phyloP scores from a whole-genome alignment of 2,797 vertebrate genomes.

The Todus mexicanus region DNA sequence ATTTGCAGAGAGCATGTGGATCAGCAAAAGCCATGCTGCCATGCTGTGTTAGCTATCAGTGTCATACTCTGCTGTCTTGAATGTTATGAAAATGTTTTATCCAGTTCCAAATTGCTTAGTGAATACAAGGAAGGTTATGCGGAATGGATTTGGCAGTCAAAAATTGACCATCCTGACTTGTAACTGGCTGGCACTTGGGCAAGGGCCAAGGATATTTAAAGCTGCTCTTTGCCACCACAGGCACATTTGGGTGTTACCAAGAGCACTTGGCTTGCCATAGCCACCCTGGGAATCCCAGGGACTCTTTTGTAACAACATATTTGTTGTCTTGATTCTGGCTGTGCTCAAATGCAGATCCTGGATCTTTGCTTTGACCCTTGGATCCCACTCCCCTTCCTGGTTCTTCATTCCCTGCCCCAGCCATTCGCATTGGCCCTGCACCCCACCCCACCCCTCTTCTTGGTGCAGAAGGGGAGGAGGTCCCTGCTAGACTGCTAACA shows the following conservation, averaged over 20 bases:
- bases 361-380: neutral
- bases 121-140: neutral
- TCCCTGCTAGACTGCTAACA: neutral
- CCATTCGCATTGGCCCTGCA: neutral
- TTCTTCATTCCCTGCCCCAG: neutral
- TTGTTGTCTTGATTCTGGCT: neutral
- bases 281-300: neutral
- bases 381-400: neutral
- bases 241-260: neutral
- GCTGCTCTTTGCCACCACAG: neutral
- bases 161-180: neutral
- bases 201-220: neutral
- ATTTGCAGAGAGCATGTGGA: neutral
- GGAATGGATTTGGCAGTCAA: neutral
- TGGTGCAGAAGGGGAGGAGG: neutral
- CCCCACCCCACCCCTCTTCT: fast-evolving
- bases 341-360: neutral
- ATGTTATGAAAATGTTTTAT: neutral
- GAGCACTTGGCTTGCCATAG: neutral
- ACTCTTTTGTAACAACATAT: neutral
- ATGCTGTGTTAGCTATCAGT: neutral
- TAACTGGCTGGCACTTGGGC: neutral
- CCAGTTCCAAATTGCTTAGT: neutral
- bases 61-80: neutral
- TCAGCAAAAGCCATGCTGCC: neutral